phyloP scores from a whole-genome alignment of 2,888 invertebrate genomes.

The Euplagia quadripunctaria region DNA sequence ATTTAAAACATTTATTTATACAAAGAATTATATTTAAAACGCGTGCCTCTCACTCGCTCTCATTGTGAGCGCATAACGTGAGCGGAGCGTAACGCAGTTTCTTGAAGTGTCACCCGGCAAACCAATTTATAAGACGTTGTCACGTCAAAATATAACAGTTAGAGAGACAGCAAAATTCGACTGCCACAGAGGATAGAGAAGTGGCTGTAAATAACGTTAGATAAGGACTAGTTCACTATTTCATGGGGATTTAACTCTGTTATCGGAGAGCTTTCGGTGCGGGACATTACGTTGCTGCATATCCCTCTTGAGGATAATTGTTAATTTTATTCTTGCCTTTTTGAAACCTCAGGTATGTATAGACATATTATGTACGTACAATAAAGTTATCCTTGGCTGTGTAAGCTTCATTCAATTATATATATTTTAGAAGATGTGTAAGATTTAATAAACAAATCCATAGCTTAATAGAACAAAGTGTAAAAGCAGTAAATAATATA shows the following conservation, averaged over 20 bases:
- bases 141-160: neutral
- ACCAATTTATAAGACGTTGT: no score
- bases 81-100: no score
- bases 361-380: neutral
- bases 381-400: neutral
- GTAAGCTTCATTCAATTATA: neutral
- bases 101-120: no score
- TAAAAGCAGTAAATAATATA: no score
- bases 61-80: no score
- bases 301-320: constrained; percentile 6
- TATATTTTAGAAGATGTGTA: no score
- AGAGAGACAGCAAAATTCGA: neutral
- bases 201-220: constrained; percentile 21
- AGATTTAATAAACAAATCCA: no score
- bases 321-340: neutral
- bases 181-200: neutral
- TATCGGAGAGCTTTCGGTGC: constrained; percentile 21
- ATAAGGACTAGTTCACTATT: constrained; percentile 22
- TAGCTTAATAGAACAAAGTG: no score
- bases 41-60: no score
- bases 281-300: neutral
- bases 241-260: constrained; percentile 25
- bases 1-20: no score
- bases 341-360: neutral
- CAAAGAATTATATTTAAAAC: no score